These are phyloP conservation scores for Oligia latruncula DNA, from an alignment of 2,888 invertebrate genomes.

Conservation along the genomic window DNA sequence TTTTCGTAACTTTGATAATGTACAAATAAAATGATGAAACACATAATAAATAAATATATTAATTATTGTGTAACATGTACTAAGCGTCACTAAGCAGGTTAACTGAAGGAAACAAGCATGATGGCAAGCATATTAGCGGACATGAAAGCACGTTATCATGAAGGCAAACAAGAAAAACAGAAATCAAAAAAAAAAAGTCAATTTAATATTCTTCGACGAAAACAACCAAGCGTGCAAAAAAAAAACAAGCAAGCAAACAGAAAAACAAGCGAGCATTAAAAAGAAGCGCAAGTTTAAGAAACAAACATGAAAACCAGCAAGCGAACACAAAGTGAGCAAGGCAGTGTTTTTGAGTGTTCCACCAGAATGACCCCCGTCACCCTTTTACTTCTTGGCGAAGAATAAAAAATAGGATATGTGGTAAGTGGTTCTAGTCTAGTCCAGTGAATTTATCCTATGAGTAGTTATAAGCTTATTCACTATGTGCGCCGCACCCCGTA, in stretches of 20 bases:
- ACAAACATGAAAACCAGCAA: slow-evolving; percentile 22
- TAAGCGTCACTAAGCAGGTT: slow-evolving; percentile 47
- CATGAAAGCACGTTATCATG: slow-evolving; percentile 17
- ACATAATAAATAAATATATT: neutral
- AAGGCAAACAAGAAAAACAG: neutral
- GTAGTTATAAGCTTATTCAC: slow-evolving; percentile 21
- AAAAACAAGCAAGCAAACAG: slow-evolving; percentile 15
- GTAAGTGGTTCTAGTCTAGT: slow-evolving; percentile 22
- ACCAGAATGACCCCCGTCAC: slow-evolving; percentile 14
- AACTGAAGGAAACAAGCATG: slow-evolving; percentile 10
- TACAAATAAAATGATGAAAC: neutral
- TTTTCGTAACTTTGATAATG: neutral
- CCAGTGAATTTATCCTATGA: slow-evolving; percentile 3
- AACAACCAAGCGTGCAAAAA: slow-evolving; percentile 12
- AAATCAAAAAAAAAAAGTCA: slow-evolving; percentile 2
- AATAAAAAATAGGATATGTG: slow-evolving; percentile 23
- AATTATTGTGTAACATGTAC: slow-evolving; percentile 34
- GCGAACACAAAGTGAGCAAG: slow-evolving; percentile 35
- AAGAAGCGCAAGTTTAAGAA: slow-evolving; percentile 13
- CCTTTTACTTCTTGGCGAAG: slow-evolving; percentile 16
- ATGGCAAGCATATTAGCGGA: slow-evolving; percentile 22
- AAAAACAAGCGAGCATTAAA: slow-evolving; percentile 2
- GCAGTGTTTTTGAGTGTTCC: slow-evolving; percentile 39
- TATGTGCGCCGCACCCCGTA: slow-evolving; percentile 1
- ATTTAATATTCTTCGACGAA: neutral